phyloP scores from a whole-genome alignment of 2,797 vertebrate genomes.

The Rhinophrynus dorsalis region DNA sequence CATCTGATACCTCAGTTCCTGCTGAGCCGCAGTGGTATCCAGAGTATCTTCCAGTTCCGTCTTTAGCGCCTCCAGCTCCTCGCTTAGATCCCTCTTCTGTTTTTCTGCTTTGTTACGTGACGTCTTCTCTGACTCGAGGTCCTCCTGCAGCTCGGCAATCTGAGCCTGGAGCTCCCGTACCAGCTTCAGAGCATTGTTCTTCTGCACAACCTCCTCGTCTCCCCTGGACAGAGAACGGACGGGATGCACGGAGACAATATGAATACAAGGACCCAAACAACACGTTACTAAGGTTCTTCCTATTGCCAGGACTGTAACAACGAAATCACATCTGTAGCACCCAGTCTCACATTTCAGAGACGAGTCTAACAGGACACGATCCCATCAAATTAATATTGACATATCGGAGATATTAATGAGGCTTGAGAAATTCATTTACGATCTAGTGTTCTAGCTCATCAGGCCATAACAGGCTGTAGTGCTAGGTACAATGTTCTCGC shows the following conservation, averaged over 20 bases:
- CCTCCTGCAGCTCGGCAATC: slow-evolving; percentile 91
- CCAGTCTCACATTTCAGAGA: no score
- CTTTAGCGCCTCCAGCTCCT: slow-evolving; percentile 94
- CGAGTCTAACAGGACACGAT: no score
- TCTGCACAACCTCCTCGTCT: slow-evolving; percentile 87
- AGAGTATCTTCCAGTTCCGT: slow-evolving; percentile 95
- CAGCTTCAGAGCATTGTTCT: slow-evolving; percentile 90
- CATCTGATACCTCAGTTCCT: slow-evolving; percentile 84
- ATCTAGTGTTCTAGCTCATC: no score
- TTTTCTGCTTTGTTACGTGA: slow-evolving; percentile 94
- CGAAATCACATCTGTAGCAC: no score
- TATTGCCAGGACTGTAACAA: no score
- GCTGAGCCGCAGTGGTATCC: slow-evolving; percentile 95
- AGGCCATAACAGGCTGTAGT: no score
- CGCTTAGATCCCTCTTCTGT: slow-evolving; percentile 92
- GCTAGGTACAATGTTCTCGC: no score
- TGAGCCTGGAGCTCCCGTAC: slow-evolving; percentile 94
- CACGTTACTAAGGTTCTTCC: no score
- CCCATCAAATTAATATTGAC: no score
- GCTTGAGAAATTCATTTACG: no score
- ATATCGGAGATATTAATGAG: no score
- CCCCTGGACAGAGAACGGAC: slow-evolving; percentile 67
- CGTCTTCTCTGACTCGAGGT: slow-evolving; percentile 90
- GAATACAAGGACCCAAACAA: no score
- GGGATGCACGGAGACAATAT: not conserved